Conservation (phyloP, 2,888 invertebrate genomes). For the Tetheella fluctuosa region DNA sequence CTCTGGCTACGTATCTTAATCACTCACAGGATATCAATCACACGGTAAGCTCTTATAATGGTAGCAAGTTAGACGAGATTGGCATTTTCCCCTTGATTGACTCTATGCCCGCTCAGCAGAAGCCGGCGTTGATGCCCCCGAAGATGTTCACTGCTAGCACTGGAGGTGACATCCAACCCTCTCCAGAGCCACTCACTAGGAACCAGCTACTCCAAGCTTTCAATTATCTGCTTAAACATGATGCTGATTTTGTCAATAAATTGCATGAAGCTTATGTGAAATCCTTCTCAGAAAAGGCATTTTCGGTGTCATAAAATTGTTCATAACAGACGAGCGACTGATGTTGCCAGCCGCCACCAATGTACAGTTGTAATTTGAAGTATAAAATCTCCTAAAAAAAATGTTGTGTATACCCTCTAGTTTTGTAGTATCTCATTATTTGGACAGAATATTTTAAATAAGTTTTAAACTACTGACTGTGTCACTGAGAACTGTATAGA, state of each 20-base stretch:
- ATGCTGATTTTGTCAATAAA: conserved; percentile 94
- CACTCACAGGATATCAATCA: conserved; percentile 75
- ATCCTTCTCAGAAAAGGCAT: conserved; percentile 88
- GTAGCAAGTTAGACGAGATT: conserved; percentile 64
- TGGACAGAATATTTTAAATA: conserved; percentile 77
- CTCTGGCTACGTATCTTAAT: conserved; percentile 82
- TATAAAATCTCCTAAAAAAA: conserved; percentile 69
- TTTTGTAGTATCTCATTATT: conserved; percentile 74
- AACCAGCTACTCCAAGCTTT: conserved; percentile 96
- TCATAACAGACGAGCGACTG: conserved; percentile 52
- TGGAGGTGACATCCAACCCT: conserved; percentile 67
- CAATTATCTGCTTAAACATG: conserved; percentile 93
- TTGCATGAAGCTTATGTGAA: conserved; percentile 96
- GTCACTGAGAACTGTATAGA: conserved; percentile 70
- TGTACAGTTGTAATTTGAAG: conserved; percentile 81
- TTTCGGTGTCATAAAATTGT: conserved; percentile 75
- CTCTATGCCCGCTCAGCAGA: conserved; percentile 76
- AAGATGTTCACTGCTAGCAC: conserved; percentile 91
- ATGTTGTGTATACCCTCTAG: conserved; percentile 73
- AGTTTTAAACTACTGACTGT: conserved; percentile 79
- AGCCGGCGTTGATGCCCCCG: conserved; percentile 93
- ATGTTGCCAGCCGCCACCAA: conserved; percentile 55
- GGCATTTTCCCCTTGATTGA: conserved; percentile 64
- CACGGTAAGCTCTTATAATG: conserved; percentile 62
- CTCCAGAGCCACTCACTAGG: conserved; percentile 91